phyloP scores from a whole-genome alignment of 1,140 invertebrate genomes.

The Macrocentrus cingulum region DNA sequence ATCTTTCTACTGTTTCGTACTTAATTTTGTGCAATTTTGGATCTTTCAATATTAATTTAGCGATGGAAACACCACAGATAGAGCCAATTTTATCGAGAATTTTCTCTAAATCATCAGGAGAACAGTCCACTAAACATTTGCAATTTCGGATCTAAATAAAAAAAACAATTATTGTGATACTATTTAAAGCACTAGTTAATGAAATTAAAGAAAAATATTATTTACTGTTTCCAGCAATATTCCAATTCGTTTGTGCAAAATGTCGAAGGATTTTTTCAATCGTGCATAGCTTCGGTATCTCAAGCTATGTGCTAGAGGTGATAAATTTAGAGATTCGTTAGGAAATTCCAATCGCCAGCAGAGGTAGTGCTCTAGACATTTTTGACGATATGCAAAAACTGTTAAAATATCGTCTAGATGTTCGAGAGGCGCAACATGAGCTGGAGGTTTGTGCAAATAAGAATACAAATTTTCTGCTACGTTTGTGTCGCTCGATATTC shows the following conservation, averaged over 20 bases:
- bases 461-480: constrained; percentile 7
- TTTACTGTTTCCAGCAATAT: constrained; percentile 33
- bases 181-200: constrained; percentile 8
- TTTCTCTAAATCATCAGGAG: constrained; percentile 55
- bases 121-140: constrained; percentile 54
- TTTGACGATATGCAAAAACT: not conserved
- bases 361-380: constrained; percentile 11
- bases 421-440: not conserved
- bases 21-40: constrained; percentile 57
- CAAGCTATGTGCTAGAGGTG: not conserved
- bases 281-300: constrained; percentile 54
- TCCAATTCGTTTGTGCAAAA: constrained; percentile 41
- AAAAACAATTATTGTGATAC: constrained; percentile 23
- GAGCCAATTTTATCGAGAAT: constrained; percentile 52
- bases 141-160: constrained; percentile 60
- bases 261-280: constrained; percentile 53
- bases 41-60: constrained; percentile 50
- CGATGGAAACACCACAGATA: constrained; percentile 52
- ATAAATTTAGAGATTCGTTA: not conserved
- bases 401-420: not conserved
- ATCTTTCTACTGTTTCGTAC: constrained; percentile 47
- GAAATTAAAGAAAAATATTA: constrained; percentile 1
- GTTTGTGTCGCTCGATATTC: constrained; percentile 1
- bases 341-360: constrained; percentile 16
- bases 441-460: constrained; percentile 7